Evolutionary conservation across 2,797 vertebrate species (phyloP), one percentile per base, ranked within the genome.

Genomic region (Protosalanx chinensis): DNA sequence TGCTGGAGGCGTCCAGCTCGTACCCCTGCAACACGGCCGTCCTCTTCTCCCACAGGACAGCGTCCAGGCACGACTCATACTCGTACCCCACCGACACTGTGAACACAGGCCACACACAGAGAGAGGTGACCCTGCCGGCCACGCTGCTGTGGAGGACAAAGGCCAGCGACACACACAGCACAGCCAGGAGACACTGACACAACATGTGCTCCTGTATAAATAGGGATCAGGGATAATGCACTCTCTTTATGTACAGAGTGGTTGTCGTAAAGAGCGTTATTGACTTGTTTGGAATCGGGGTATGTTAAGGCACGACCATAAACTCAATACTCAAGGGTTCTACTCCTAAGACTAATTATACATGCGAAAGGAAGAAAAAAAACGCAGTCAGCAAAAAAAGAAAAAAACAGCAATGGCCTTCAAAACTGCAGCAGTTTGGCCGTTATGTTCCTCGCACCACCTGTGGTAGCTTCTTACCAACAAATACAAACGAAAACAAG

Each of bases 51-150:
- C 98, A 99, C 4, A 98, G 93, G 64, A 98, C 95, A 77, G 98
- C 92, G 83, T 97, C 95, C 76, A 98, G 89, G 78, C 98, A 99
- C 1, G 97, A 97, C 88, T 99, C 98, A 10, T 99, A 99, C 81
- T 99, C 98, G 1, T 97, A 99, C 3, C 98, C 98, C 77, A 98
- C 96, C n/a, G 97, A 98, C 84, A 99, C 98, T 99, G 91, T 70
- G 92, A 91, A 72, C 66, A 2, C 8, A 8, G 41, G 41, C 10
- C 1, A 46, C 8, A 86, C 67, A 76, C 85, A 65, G 18, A 58
- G 3, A 72, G 77, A 86, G 57, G 73, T 72, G 62, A 74, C 74
- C 82, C 81, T 77, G 78, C 76, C 68, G 79, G 81, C 79, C 76
- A 68, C 82, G 78, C 72, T 79, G 79, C 85, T 80, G 78, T 13